phyloP scores from a whole-genome alignment of 2,797 vertebrate genomes.

The Tauraco hartlaubi region DNA sequence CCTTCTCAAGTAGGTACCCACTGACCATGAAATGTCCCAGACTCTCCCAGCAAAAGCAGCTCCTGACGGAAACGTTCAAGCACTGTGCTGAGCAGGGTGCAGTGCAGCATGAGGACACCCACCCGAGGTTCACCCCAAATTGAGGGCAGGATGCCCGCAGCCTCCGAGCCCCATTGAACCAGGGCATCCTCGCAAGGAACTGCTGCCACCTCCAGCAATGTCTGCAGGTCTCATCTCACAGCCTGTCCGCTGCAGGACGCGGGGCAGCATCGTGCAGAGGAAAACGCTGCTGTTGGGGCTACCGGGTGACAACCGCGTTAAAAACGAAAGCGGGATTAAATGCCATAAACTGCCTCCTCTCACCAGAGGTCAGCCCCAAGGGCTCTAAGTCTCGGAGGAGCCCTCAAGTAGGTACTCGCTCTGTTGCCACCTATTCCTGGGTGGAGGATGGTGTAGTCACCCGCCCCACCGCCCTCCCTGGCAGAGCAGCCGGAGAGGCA shows the following conservation, averaged over 20 bases:
- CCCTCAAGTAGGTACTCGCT: neutral
- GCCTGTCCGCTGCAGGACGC: accelerated
- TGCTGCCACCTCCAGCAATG: neutral
- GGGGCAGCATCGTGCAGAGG: accelerated
- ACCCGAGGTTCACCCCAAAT: neutral
- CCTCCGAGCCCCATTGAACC: accelerated
- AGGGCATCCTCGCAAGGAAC: neutral
- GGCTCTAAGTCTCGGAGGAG: neutral
- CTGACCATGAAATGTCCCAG: neutral
- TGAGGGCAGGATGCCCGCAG: accelerated
- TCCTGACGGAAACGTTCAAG: accelerated
- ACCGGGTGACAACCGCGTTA: accelerated
- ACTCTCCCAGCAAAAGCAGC: neutral
- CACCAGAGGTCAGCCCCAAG: accelerated
- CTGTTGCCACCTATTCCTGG: neutral
- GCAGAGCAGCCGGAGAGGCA: neutral
- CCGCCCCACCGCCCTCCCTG: neutral
- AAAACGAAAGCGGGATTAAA: neutral
- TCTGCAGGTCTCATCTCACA: neutral
- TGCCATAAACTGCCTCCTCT: neutral
- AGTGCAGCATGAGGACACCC: neutral
- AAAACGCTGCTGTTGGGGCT: neutral
- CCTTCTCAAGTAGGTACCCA: neutral
- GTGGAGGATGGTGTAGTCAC: neutral
- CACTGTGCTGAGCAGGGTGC: neutral